These are phyloP conservation scores for Solea senegalensis DNA, from an alignment of 2,113 vertebrate species.

Conservation along the genomic window DNA sequence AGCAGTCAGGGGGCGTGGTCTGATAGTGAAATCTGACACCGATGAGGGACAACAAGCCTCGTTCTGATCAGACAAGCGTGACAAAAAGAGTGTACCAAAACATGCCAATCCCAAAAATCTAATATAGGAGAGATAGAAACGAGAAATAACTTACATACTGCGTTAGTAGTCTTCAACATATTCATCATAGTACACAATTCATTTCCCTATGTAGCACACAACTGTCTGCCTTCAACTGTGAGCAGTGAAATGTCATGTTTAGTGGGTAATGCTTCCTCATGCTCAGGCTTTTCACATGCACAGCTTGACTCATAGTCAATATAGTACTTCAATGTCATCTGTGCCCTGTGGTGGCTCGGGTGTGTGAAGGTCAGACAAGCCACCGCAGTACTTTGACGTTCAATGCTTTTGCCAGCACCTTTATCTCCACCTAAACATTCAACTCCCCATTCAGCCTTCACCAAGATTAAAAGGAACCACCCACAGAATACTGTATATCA, in stretches of 20 bases:
- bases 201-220: conserved; percentile 52
- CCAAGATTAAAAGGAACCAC: conserved; percentile 55
- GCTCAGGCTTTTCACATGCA: conserved; percentile 71
- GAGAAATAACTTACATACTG: conserved; percentile 48
- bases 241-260: conserved; percentile 71
- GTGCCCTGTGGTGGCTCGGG: conserved; percentile 56
- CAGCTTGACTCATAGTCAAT: conserved; percentile 76
- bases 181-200: conserved; percentile 65
- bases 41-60: background rate
- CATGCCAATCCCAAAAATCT: no score
- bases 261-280: conserved; percentile 67
- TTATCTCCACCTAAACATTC: conserved; percentile 63
- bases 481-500: conserved; percentile 54
- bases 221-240: conserved; percentile 54
- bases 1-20: no score
- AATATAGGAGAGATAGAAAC: conserved; percentile 23
- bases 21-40: no score
- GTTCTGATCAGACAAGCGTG: background rate
- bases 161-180: conserved; percentile 8
- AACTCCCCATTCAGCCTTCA: conserved; percentile 52
- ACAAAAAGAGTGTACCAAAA: no score
- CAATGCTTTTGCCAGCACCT: conserved; percentile 59
- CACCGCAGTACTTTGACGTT: conserved; percentile 71
- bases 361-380: conserved; percentile 71
- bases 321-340: conserved; percentile 76